Evolutionary conservation across 2,797 vertebrate species (phyloP).

Genomic region (Echiichthys vipera): DNA sequence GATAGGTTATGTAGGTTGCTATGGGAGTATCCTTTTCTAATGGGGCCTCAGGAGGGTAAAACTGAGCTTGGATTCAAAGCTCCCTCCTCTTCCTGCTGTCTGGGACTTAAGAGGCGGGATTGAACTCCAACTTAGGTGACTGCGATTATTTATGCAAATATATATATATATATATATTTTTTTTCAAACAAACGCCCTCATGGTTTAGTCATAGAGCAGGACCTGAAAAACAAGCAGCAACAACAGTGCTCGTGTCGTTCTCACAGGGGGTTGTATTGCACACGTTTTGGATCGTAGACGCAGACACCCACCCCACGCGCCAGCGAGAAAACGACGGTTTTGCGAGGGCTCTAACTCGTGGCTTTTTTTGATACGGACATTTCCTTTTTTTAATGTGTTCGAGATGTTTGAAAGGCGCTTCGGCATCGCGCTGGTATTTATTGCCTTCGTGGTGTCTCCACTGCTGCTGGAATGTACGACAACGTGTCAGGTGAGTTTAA

Average conservation of each 20-base stretch:
- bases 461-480: slow-evolving; percentile 5
- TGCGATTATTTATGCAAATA: neutral
- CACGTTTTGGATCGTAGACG: neutral
- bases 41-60: neutral
- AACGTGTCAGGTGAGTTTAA: slow-evolving; percentile 45
- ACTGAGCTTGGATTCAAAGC: neutral
- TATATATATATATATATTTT: too few species aligned
- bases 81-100: too few species aligned
- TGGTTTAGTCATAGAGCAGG: neutral
- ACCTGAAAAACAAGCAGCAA: neutral
- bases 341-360: accelerated
- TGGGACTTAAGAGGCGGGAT: slow-evolving; percentile 18
- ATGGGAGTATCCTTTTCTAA: neutral
- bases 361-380: neutral
- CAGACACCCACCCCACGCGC: neutral
- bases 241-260: too few species aligned
- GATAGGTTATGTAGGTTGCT: too few species aligned
- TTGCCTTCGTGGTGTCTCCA: neutral
- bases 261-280: too few species aligned
- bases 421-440: neutral
- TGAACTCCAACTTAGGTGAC: neutral
- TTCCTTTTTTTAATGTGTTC: accelerated
- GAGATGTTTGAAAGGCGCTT: neutral
- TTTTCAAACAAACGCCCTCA: neutral
- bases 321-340: too few species aligned